These are phyloP conservation scores for Scophthalmus maximus DNA, from an alignment of 2,113 vertebrate species.

Conservation along the genomic window DNA sequence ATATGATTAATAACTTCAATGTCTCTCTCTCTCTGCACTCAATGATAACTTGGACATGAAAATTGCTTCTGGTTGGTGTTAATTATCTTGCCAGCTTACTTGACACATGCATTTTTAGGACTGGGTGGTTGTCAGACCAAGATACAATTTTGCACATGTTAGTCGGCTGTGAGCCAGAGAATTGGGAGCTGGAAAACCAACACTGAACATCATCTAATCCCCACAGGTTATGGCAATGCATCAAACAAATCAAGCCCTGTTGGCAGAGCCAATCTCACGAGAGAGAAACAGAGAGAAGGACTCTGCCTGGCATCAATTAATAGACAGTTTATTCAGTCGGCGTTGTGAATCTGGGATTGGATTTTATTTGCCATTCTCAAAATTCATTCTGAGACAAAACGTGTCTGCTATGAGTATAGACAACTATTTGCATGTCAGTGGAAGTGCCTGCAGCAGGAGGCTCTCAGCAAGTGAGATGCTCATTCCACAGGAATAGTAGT, in stretches of 20 bases:
- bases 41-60: constrained; percentile 80
- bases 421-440: constrained; percentile 49
- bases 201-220: constrained; percentile 75
- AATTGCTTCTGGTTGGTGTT: constrained; percentile 82
- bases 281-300: constrained; percentile 60
- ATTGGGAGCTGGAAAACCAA: constrained; percentile 64
- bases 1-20: constrained; percentile 79
- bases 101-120: constrained; percentile 78
- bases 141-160: constrained; percentile 80
- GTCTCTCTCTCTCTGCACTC: constrained; percentile 65
- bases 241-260: constrained; percentile 76
- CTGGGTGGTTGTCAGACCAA: constrained; percentile 78
- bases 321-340: constrained; percentile 68
- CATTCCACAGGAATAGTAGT: constrained; percentile 42
- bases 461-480: constrained; percentile 44
- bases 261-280: constrained; percentile 67
- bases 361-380: constrained; percentile 61
- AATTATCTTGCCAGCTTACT: constrained; percentile 82
- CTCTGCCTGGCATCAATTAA: constrained; percentile 74
- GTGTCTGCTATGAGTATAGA: constrained; percentile 38
- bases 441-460: constrained; percentile 46
- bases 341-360: constrained; percentile 58
- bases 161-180: constrained; percentile 71
- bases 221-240: constrained; percentile 76
- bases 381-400: constrained; percentile 67